A percentile compares a stretch with the other conserved stretches of the same genome.
phyloP scores from a whole-genome alignment of 2,113 vertebrate genomes.

The Zosterops japonicus region DNA sequence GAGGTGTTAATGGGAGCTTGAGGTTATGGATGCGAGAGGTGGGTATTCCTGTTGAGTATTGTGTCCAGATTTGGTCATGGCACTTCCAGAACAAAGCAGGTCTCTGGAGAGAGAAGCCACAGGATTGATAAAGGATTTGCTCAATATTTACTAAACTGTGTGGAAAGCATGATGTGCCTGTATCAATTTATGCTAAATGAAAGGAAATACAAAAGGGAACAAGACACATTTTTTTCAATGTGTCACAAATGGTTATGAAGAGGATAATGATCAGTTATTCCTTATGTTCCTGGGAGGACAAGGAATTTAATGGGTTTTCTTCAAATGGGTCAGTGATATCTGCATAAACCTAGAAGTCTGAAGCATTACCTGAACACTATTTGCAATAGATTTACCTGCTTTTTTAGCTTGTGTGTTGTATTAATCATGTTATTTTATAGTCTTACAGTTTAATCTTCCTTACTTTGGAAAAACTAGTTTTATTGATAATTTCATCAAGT shows the following conservation, averaged over 20 bases:
- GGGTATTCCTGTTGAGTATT: background rate
- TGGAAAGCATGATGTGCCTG: background rate
- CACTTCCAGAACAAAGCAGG: background rate
- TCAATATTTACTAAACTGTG: background rate
- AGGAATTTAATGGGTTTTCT: background rate
- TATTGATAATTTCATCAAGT: background rate
- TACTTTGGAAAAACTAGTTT: background rate
- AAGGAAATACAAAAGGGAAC: background rate
- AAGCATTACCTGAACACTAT: background rate
- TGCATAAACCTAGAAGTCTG: background rate
- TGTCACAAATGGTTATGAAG: background rate
- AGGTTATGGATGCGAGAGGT: background rate
- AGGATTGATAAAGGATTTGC: background rate
- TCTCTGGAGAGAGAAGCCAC: background rate
- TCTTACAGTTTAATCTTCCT: background rate
- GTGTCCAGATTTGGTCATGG: background rate
- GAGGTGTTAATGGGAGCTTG: background rate
- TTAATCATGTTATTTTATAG: background rate
- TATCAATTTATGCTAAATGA: background rate
- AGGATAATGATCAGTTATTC: background rate
- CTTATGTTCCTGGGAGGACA: background rate
- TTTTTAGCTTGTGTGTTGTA: background rate
- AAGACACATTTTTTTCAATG: background rate
- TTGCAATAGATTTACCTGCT: background rate
- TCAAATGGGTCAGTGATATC: background rate